Conservation (phyloP, 2,888 invertebrate species). For the Ophion slaviceki region DNA sequence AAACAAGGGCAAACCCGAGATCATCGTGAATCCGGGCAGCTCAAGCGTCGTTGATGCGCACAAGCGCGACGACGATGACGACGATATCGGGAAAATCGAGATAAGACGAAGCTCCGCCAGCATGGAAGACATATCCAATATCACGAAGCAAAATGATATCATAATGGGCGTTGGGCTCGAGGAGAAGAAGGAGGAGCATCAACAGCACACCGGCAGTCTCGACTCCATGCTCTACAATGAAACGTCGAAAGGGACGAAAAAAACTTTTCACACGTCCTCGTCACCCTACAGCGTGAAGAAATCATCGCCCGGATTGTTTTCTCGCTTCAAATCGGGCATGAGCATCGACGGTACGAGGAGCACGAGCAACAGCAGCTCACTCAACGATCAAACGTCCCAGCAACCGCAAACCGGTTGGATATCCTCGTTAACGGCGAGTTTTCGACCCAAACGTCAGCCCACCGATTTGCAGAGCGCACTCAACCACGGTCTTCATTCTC, state of each 20-base stretch:
- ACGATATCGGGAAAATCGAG: constrained; percentile 78
- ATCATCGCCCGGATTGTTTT: constrained; percentile 78
- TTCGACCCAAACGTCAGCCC: constrained; percentile 79
- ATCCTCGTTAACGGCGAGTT: constrained; percentile 81
- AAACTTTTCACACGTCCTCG: constrained; percentile 64
- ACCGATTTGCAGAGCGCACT: constrained; percentile 69
- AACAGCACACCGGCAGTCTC: constrained; percentile 79
- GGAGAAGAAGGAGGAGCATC: constrained; percentile 77
- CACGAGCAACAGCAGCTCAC: constrained; percentile 79
- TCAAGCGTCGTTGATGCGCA: constrained; percentile 68
- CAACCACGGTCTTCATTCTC: constrained; percentile 75
- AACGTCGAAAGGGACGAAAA: constrained; percentile 72
- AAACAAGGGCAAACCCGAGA: constrained; percentile 74
- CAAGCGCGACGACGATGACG: constrained; percentile 71
- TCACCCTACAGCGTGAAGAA: constrained; percentile 78
- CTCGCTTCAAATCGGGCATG: constrained; percentile 81
- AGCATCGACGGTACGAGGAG: constrained; percentile 80
- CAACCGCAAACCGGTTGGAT: constrained; percentile 80
- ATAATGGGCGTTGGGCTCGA: constrained; percentile 76
- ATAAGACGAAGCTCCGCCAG: constrained; percentile 82
- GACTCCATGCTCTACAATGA: constrained; percentile 82
- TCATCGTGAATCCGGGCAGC: constrained; percentile 76
- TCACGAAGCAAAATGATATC: constrained; percentile 79
- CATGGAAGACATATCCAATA: constrained; percentile 82
- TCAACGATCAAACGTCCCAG: constrained; percentile 76